phyloP scores from a whole-genome alignment of 2,113 vertebrate genomes.

The Toxostoma redivivum region DNA sequence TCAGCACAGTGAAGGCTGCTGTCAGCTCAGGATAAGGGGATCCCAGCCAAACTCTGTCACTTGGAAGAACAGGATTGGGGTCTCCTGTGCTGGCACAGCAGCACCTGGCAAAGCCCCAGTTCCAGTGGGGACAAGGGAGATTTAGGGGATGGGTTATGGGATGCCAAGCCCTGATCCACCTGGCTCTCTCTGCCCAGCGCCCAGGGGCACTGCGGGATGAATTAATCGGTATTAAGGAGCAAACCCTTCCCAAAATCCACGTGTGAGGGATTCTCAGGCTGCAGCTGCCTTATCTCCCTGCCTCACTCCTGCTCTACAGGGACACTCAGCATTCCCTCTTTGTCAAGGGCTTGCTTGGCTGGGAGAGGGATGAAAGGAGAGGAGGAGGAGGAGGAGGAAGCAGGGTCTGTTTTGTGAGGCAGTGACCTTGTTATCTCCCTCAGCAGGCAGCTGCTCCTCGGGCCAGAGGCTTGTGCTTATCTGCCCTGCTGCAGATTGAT shows the following conservation, averaged over 20 bases:
- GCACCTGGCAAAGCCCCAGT: not conserved
- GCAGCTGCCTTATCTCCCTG: not conserved
- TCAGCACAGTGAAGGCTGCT: not conserved
- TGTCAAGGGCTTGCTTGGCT: not conserved
- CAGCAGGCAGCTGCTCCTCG: slow-evolving; percentile 45
- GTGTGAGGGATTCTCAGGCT: not conserved
- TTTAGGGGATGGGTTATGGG: not conserved
- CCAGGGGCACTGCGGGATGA: accelerated
- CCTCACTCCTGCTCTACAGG: not conserved
- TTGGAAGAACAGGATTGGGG: accelerated
- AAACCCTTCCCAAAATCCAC: not conserved
- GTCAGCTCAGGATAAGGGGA: not conserved
- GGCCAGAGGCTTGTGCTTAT: slow-evolving; percentile 43
- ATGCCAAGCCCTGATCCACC: not conserved
- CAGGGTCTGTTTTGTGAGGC: not conserved
- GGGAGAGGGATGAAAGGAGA: not conserved
- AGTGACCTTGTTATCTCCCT: slow-evolving; percentile 54
- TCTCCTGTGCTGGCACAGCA: accelerated
- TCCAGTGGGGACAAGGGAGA: accelerated
- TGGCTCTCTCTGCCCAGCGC: not conserved
- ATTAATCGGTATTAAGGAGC: not conserved
- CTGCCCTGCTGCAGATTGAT: slow-evolving; percentile 57
- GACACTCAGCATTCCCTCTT: not conserved
- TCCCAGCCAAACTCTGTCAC: not conserved
- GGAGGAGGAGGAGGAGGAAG: not conserved